Base-by-base conservation (phyloP, 2,888 invertebrate genomes). In the Cosmorhoe ocellata region DNA sequence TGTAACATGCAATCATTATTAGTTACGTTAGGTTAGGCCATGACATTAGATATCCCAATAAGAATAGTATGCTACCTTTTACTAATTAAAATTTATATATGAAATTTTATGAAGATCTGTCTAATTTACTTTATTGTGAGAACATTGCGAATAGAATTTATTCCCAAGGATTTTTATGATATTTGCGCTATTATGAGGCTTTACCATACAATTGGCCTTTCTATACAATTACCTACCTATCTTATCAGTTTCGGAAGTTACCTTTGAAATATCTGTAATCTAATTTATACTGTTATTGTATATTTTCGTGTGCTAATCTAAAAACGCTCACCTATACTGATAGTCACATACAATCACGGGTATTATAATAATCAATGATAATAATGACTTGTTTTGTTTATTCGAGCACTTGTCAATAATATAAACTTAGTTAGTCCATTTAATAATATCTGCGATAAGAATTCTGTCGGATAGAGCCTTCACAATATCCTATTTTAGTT, bases 331-430 rank as follows among this genome's bases (percentile, higher is more conserved):
- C 10, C 13, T 38, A 42, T 33, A n/a, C n/a, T 40, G 22, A 30
- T 48, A 31, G 30, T 31, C 31, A 30, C 6, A 13, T 10, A 41
- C 40, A 12, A 28, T 47, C 40, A 30, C 26, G 4, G 18, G 32
- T 42, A 37, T 36, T 26, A 32, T 9, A 27, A 33, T 48, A 32
- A 48, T 48, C 14, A 26, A 31, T 27, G 32, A 49, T 33, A 42
- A 10, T 30, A 8, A 7, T 3, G 27, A 38, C 26, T 42, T 49
- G 49, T 42, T n/a, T 49, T 49, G 42, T 47, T 41, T 39, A 40
- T 7, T 28, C 18, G 9, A 33, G 33, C 33, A 46, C 39, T 34
- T 27, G 42, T 42, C 7, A 34, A 34, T 13, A n/a, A 26, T 42
- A 33, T 32, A 42, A 42, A 33, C 42, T 33, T 42, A 0, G 13